phyloP scores from a whole-genome alignment of 2,113 vertebrate genomes.

The Monopterus albus region DNA sequence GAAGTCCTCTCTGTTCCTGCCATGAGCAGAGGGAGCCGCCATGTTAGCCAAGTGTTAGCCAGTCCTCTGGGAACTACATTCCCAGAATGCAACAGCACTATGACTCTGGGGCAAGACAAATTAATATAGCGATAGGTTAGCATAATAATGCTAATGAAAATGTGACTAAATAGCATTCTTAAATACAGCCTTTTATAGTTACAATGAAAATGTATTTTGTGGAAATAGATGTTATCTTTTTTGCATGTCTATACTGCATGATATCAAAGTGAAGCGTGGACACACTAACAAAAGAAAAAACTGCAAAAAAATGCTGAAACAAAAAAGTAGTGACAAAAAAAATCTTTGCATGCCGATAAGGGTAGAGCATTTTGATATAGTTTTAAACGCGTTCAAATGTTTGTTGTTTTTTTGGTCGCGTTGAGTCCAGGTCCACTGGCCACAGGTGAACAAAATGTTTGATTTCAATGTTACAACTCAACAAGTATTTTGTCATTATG shows the following conservation, averaged over 20 bases:
- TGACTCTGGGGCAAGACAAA: conserved; percentile 74
- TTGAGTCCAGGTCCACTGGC: conserved; percentile 49
- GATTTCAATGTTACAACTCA: conserved; percentile 27
- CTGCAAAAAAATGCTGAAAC: conserved; percentile 58
- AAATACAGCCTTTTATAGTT: conserved; percentile 87
- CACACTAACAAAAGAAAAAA: no score
- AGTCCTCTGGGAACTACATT: conserved; percentile 65
- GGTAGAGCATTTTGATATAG: conserved; percentile 78
- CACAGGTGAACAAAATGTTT: conserved; percentile 54
- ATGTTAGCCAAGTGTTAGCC: conserved; percentile 71
- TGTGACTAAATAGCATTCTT: conserved; percentile 86
- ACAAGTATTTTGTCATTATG: conserved; percentile 47
- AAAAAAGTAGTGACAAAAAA: conserved; percentile 65
- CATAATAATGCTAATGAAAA: conserved; percentile 78
- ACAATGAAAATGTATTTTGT: conserved; percentile 86
- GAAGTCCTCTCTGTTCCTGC: conserved; percentile 70
- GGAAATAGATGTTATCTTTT: conserved; percentile 88
- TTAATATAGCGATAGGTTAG: conserved; percentile 77
- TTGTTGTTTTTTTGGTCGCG: conserved; percentile 55
- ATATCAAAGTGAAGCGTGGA: conserved; percentile 84
- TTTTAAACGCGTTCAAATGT: conserved; percentile 73
- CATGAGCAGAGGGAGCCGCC: conserved; percentile 61
- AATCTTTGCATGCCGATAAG: conserved; percentile 82
- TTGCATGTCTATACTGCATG: conserved; percentile 89
- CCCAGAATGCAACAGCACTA: conserved; percentile 79